Base-by-base conservation (phyloP, 2,888 invertebrate species). In the Lasioglossum zephyrum region DNA sequence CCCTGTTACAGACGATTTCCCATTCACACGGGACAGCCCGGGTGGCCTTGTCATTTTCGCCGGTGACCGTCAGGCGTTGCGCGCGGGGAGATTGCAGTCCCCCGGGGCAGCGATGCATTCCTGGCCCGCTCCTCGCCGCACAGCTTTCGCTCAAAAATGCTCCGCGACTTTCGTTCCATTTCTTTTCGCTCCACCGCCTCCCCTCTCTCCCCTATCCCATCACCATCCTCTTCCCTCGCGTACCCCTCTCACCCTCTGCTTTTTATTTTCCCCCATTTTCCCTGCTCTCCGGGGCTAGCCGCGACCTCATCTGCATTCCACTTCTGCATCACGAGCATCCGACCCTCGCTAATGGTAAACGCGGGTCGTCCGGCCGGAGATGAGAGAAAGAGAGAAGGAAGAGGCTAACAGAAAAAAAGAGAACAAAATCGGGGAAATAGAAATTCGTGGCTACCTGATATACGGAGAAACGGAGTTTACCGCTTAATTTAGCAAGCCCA, bases 231-330 rank as follows among this genome's bases (percentile, higher is more conserved):
- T 53, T 22, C 53, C 53, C 53, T 53, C 9, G 22, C 9, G 9
- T 2, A 3, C 9, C 47, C 47, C 11, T 47, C n/a, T 9, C 13
- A 26, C 70, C 13, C 66, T 47, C 53, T 31, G 22, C 47, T 44
- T 75, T 89, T 82, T 84, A 77, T 88, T 80, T 80, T 53, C 22
- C 26, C 22, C 70, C 77, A 74, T 80, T 72, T 77, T 73, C 16
- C 31, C 49, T 47, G 60, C 60, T 63, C 60, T 63, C 60, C 60
- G 60, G 53, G 60, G 60, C 60, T 63, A 63, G 60, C 66, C 66
- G 73, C 76, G 75, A 80, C 78, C 87, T 89, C 89, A 89, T 88
- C 90, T 90, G 87, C 85, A 88, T 90, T 90, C 81, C 83, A 76
- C 84, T 90, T 79, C 44, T 81, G 80, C 57, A 69, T 79, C 82